Base-by-base conservation (phyloP, 2,888 invertebrate species). In the Agriopis aurantiaria region DNA sequence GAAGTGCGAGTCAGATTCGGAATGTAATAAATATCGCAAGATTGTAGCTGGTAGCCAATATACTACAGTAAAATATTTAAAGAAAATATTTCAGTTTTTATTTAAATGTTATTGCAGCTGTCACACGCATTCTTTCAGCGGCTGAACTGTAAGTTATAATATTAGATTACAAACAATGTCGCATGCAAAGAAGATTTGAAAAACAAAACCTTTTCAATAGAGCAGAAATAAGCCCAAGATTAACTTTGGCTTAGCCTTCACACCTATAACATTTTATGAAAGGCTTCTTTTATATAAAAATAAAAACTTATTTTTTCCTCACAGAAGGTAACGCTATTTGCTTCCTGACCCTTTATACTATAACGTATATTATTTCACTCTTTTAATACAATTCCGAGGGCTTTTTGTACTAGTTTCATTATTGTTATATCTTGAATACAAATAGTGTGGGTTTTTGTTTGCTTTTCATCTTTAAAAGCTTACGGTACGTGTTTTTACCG, bases 351-450 rank as follows among this genome's bases (percentile, higher is more conserved):
- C 71, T 73, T 73, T 70, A 53, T 56, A 10, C 46, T 68, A 69
- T 72, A 71, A 76, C 69, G 71, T 58, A 58, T 58, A 58, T 58
- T 58, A 58, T 33, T 45, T 72, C 75, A 71, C 75, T 71, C 74
- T 48, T 63, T 80, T 78, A 78, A 83, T 81, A 82, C 78, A 65
- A 71, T 68, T 71, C 65, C 40, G 33, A 75, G 77, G 79, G 75
- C 75, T 78, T 68, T 82, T 84, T 82, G 80, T 77, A 74, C 78
- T 78, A 82, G 85, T 86, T 83, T 86, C 85, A 81, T 85, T 87
- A 81, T 84, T 82, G 77, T 79, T 77, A 74, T 75, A 77, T 81
- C 76, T 79, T 80, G 82, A 87, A 87, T 86, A 85, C 82, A 83
- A 85, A 86, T 87, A 85, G 77, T 74, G 79, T 77, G 76, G 77